Conservation (phyloP, 2,888 invertebrate species). For the Ophion ventricosus region DNA sequence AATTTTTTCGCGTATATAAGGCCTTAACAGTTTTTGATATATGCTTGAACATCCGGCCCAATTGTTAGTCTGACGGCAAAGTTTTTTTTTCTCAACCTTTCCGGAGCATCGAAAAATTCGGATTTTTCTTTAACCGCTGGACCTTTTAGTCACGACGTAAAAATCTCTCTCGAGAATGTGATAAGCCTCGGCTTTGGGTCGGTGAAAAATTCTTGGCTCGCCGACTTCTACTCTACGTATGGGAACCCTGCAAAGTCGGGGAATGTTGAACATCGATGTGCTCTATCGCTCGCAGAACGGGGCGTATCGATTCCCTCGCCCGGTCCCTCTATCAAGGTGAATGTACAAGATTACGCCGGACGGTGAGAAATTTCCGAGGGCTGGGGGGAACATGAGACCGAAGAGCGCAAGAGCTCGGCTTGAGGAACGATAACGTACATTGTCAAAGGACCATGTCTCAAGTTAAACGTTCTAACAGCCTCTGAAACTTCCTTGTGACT, state of each 20-base stretch:
- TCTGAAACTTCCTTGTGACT: background rate
- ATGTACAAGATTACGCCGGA: slow-evolving; percentile 50
- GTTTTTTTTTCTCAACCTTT: background rate
- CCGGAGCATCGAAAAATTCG: background rate
- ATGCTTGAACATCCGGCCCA: too few relatives aligned
- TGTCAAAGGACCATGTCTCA: slow-evolving; percentile 37
- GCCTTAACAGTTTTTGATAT: too few relatives aligned
- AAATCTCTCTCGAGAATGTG: background rate
- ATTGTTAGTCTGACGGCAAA: background rate
- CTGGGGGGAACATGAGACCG: slow-evolving; percentile 14
- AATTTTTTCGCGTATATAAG: too few relatives aligned
- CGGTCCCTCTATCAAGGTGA: slow-evolving; percentile 22
- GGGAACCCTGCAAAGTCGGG: slow-evolving; percentile 26
- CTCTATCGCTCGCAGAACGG: slow-evolving; percentile 45
- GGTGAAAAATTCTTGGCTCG: slow-evolving; percentile 32
- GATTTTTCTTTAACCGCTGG: slow-evolving; percentile 3
- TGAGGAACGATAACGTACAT: slow-evolving; percentile 3
- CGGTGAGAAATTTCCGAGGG: slow-evolving; percentile 32
- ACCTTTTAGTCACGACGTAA: background rate
- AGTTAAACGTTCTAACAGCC: slow-evolving; percentile 19
- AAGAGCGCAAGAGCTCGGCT: slow-evolving; percentile 14
- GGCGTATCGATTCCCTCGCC: slow-evolving; percentile 56
- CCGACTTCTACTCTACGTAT: slow-evolving; percentile 18
- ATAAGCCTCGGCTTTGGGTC: background rate
- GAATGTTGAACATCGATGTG: slow-evolving; percentile 44